Base-by-base conservation (phyloP, 2,888 invertebrate genomes). In the Anarsia innoxiella region DNA sequence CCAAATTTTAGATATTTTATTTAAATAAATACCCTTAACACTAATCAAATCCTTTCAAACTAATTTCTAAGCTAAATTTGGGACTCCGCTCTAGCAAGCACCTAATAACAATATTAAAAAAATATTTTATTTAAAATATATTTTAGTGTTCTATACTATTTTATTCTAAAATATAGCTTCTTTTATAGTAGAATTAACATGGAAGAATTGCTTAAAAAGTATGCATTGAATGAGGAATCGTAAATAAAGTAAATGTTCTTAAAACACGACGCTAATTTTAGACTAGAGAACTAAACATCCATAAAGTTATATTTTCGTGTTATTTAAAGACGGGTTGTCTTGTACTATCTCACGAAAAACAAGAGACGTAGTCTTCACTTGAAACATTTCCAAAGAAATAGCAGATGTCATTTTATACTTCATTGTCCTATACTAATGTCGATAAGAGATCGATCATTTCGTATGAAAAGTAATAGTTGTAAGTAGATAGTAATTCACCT, bases 241-340 rank as follows among this genome's bases (percentile, higher is more conserved):
- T 61, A 58, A 62, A 60, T 51, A 42, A 46, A 54, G 48, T 45
- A 44, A 46, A 53, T 50, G 51, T 48, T 48, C 34, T 36, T 39
- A 40, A 37, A 49, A 60, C 58, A 68, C 72, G 26, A 34, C 53
- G 55, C 74, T 76, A 79, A 68, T 56, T 65, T 71, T 76, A 80
- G 82, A 83, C 82, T 83, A 83, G 82, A 82, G 69, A 73, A 66
- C 66, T 72, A 69, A 73, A 71, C 67, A 62, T 71, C 66, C 56
- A 62, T 66, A 73, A 53, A 73, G 56, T 73, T 63, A 67, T 65
- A 66, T 54, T 60, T 59, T 64, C 13, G 31, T 12, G 31, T 31
- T 31, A 12, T n/a, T n/a, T n/a, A n/a, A n/a, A n/a, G n/a, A n/a
- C n/a, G n/a, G n/a, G n/a, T n/a, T n/a, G n/a, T n/a, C n/a, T n/a